Percentiles rank a stretch among this genome's conserved stretches.
phyloP scores from a whole-genome alignment of 2,797 vertebrate genomes.

The Muscicapa comitata region DNA sequence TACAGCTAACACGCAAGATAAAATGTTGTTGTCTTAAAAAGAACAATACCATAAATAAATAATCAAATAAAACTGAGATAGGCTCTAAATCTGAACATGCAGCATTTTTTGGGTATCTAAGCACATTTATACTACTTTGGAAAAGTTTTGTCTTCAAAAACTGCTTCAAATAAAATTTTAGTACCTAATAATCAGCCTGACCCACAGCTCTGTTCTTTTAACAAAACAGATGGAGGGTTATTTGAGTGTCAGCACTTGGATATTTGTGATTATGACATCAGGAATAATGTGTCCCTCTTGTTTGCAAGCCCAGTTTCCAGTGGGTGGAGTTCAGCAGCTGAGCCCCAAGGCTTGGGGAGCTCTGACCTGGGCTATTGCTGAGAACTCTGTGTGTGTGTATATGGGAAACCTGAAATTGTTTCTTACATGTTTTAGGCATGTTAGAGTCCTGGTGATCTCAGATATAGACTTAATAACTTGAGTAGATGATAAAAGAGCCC shows the following conservation, averaged over 20 bases:
- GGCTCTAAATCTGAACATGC: slow-evolving; percentile 7
- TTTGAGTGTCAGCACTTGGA: background rate
- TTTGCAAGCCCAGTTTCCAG: background rate
- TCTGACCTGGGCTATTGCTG: background rate
- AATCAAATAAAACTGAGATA: background rate
- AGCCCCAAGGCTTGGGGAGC: accelerated
- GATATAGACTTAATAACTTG: background rate
- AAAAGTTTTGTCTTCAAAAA: slow-evolving; percentile 37
- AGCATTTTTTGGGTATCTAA: background rate
- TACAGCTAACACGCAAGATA: background rate
- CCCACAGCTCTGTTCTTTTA: slow-evolving; percentile 19
- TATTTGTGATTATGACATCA: background rate
- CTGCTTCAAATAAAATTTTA: slow-evolving; percentile 40
- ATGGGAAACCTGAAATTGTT: background rate
- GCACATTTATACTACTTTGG: background rate
- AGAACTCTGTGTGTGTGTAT: background rate
- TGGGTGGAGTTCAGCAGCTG: background rate
- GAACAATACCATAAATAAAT: slow-evolving; percentile 6
- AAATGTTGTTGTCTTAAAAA: background rate
- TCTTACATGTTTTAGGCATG: background rate
- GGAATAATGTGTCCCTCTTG: background rate
- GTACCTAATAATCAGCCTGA: slow-evolving; percentile 52
- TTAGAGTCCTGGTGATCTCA: background rate
- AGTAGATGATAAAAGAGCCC: background rate
- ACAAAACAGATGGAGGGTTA: background rate